Base-by-base conservation (phyloP, 2,113 vertebrate species). In the Eurystomus gularis region DNA sequence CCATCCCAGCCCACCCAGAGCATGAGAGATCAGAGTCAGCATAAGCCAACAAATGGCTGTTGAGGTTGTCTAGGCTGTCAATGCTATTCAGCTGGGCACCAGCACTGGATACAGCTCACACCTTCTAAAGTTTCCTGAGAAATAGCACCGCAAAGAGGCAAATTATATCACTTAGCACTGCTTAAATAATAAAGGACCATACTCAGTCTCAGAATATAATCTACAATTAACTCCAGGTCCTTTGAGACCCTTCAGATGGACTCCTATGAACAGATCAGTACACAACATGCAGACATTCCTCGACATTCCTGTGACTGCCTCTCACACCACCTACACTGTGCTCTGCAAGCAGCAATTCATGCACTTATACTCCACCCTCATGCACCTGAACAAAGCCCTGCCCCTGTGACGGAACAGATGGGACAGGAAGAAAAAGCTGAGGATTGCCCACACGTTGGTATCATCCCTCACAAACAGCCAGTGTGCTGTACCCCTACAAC, bases 211-310 rank as follows among this genome's bases (percentile, higher is more conserved):
- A 66, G 52, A 64, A 35, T 7, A 71, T 16, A 18, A 88, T 4
- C 37, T 52, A 21, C 1, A 1, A 69, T 70, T 73, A 91, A 81
- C 2, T 9, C 64, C 24, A 73, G 29, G 49, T 81, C 40, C 46
- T 75, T 4, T 1, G 5, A 82, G 57, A 90, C 23, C 42, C 42
- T 79, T 24, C n/a, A 26, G 13, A 23, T 44, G 52, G 23, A 35
- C 14, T 72, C 42, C n/a, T 51, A 0, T 23, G 71, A 55, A 78
- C 13, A 73, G 13, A 51, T 18, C 29, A 49, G 37, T 25, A 88
- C 33, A 17, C 0, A 0, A 51, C 57, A 24, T 1, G 10, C 40
- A 33, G 17, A 7, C 2, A 1, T 54, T 61, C 46, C 62, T 65
- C 1, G 2, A 40, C 68, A 55, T 51, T 42, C 51, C 25, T 39